Evolutionary conservation across 1,140 invertebrate genomes (phyloP), one percentile per base, ranked within the genome.

Genomic region (Pseudomyrmex cubaensis): DNA sequence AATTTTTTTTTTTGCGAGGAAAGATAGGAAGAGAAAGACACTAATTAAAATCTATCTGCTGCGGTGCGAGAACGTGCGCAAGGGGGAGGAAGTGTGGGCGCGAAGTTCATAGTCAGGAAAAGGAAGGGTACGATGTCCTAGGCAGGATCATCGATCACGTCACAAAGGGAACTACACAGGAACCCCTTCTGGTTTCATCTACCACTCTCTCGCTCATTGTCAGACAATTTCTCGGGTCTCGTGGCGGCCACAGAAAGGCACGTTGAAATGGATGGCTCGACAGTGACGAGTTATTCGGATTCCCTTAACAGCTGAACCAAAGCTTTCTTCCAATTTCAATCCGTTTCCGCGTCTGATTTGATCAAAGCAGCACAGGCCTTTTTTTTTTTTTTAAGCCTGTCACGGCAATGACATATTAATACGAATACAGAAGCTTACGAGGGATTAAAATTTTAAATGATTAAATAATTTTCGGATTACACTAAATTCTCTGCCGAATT

Each of bases 101-200:
- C 15, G 80, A 86, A 86, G 86, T 89, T 87, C 76, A 72, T 80
- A 35, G 73, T 75, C 73, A 44, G 61, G 76, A 80, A 52, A 10
- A 69, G 52, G 66, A 56, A 77, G 52, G 66, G 20, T 87, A 64
- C 85, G 75, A 69, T 87, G 85, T 87, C 87, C 83, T 76, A 83
- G 83, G 89, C 73, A 85, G 87, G 83, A 91, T 92, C 91, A 92
- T 92, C 91, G 91, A 92, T 92, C 91, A 92, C 87, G 75, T 85
- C 80, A 70, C 74, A 35, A 54, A 70, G 72, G 44, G 54, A 83
- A 69, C 50, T 76, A 67, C 82, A 83, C 35, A 35, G 35, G 82
- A 82, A 82, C 72, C 83, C 87, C 84, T 87, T 85, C 86, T 82
- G 76, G 70, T 88, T 73, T 85, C 77, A 63, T 85, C 83, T 80